A percentile compares a stretch with the other conserved stretches of the same genome.
phyloP scores from a whole-genome alignment of 1,140 invertebrate species.

The Trachelipus rathkii region DNA sequence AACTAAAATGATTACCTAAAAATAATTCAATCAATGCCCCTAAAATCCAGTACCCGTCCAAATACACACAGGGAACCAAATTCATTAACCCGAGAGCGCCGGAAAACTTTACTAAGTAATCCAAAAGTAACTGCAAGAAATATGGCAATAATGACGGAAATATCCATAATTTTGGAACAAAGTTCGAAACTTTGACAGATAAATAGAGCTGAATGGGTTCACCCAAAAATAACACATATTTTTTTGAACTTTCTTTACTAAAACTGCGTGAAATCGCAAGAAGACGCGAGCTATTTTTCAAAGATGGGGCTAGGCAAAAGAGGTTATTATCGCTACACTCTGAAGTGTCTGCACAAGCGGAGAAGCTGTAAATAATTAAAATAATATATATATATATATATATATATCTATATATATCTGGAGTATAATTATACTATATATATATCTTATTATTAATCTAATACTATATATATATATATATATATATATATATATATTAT shows the following conservation, averaged over 20 bases:
- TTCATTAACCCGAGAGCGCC: constrained; percentile 2
- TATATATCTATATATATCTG: too few species aligned
- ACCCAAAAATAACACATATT: background rate
- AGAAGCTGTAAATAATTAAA: too few species aligned
- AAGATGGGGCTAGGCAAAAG: background rate
- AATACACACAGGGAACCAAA: constrained; percentile 8
- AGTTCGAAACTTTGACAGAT: background rate
- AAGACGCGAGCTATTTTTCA: background rate
- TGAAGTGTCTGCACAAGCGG: background rate
- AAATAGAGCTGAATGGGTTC: background rate
- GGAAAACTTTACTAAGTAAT: constrained; percentile 14
- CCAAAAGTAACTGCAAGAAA: background rate
- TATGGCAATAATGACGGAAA: background rate
- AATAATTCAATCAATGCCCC: constrained; percentile 10
- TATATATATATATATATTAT: too few species aligned
- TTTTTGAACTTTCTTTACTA: background rate
- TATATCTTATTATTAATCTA: too few species aligned
- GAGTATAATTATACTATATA: too few species aligned
- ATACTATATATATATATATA: too few species aligned
- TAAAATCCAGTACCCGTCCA: constrained; percentile 12
- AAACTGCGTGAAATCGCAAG: background rate
- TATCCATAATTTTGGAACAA: background rate
- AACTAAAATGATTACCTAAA: background rate
- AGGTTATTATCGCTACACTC: background rate
- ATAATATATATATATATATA: too few species aligned